Evolutionary conservation across 2,888 invertebrate species (phyloP).

Genomic region (Sesia bembeciformis): DNA sequence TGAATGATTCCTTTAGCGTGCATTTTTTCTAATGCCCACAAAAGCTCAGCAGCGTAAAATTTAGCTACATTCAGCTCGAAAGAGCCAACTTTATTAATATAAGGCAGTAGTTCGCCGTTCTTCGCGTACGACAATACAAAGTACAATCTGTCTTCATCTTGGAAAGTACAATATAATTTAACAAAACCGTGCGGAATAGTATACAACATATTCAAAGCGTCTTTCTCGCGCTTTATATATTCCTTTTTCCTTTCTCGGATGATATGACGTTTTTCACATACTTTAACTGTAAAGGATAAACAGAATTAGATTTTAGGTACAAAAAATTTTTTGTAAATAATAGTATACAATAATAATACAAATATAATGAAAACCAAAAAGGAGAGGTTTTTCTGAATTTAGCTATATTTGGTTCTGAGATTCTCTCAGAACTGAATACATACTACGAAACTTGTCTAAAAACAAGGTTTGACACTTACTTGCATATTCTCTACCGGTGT

Average conservation of each 20-base stretch:
- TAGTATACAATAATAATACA: background rate
- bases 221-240: constrained; percentile 95
- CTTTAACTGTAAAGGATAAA: constrained; percentile 86
- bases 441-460: too few species aligned
- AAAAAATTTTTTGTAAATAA: background rate
- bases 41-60: constrained; percentile 96
- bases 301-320: background rate
- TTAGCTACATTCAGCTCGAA: constrained; percentile 92
- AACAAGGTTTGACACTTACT: constrained; percentile 77
- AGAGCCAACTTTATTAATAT: constrained; percentile 91
- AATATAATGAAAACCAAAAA: too few species aligned
- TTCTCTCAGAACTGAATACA: background rate
- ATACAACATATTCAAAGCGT: constrained; percentile 90
- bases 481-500: constrained; percentile 92
- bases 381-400: too few species aligned
- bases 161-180: constrained; percentile 96
- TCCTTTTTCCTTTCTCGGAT: constrained; percentile 94
- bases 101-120: constrained; percentile 94
- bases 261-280: constrained; percentile 96
- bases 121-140: constrained; percentile 97
- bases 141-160: constrained; percentile 92
- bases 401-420: background rate
- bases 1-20: constrained; percentile 93
- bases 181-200: constrained; percentile 91
- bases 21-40: constrained; percentile 93